Percentiles rank a stretch among this genome's conserved stretches.
phyloP scores from a whole-genome alignment of 2,797 vertebrate genomes.

The Rhincodon typus region DNA sequence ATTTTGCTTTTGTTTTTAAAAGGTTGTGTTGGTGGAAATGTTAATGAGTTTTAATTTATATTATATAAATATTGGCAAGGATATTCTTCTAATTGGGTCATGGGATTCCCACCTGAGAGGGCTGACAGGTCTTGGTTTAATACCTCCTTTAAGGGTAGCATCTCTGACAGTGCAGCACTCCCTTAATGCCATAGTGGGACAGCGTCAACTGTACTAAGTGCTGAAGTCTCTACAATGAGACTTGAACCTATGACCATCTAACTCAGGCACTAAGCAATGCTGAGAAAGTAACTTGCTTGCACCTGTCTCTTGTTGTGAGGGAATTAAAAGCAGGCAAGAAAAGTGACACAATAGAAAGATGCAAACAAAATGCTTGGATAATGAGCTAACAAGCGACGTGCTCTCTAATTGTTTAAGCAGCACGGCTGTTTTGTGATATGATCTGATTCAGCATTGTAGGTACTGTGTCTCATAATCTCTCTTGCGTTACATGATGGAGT shows the following conservation, averaged over 20 bases:
- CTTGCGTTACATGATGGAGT: constrained; percentile 58
- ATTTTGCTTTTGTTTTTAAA: too few relatives aligned
- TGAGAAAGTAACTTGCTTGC: not conserved
- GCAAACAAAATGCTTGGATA: constrained; percentile 31
- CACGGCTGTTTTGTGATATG: not conserved
- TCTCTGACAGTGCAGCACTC: not conserved
- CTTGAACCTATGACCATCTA: not conserved
- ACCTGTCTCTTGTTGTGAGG: not conserved
- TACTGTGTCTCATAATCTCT: constrained; percentile 38
- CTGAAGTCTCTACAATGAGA: not conserved
- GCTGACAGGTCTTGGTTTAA: not conserved
- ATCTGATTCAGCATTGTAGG: constrained; percentile 29
- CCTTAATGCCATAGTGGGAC: not conserved
- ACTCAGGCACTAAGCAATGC: not conserved
- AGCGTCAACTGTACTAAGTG: not conserved
- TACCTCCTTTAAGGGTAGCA: not conserved
- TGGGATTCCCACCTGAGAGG: not conserved
- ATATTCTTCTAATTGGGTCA: not conserved
- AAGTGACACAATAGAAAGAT: constrained; percentile 24
- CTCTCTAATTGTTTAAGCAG: constrained; percentile 22
- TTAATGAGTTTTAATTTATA: too few relatives aligned
- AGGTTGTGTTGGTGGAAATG: too few relatives aligned
- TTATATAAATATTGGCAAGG: too few relatives aligned
- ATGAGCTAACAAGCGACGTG: constrained; percentile 29
- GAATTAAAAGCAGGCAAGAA: constrained; percentile 26